These are phyloP conservation scores for Holothuria leucospilota DNA, from an alignment of 53 echinoderm and acorn worm genomes.

Conservation along the genomic window DNA sequence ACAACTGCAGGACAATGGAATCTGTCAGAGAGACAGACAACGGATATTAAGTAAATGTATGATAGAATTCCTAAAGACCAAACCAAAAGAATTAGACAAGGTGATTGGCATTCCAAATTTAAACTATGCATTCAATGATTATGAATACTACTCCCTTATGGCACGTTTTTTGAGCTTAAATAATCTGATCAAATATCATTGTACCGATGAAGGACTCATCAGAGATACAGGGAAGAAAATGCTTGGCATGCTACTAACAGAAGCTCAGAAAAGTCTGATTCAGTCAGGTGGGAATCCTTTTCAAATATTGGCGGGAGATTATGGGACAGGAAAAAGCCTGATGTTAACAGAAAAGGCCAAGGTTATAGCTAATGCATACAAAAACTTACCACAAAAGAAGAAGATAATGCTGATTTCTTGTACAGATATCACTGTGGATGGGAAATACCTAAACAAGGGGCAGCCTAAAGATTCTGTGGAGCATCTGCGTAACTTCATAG, in stretches of 20 bases:
- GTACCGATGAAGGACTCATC: not conserved
- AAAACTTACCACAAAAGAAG: not conserved
- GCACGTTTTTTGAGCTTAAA: not conserved
- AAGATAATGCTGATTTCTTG: conserved; percentile 17
- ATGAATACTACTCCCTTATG: conserved; percentile 7
- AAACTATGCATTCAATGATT: not conserved
- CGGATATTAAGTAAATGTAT: not conserved
- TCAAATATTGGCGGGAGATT: conserved; percentile 16
- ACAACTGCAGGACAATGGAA: not conserved
- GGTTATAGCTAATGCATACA: not conserved
- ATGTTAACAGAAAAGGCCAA: conserved; percentile 9
- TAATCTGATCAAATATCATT: not conserved
- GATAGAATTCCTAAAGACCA: not conserved
- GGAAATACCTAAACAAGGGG: not conserved
- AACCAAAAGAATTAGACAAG: not conserved
- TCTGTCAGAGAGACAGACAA: not conserved
- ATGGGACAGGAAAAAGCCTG: conserved; percentile 39
- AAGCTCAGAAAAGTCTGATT: not conserved
- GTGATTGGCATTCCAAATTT: not conserved
- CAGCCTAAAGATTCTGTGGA: not conserved
- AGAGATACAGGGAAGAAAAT: not conserved
- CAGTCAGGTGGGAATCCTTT: not conserved
- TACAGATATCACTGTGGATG: conserved; percentile 32
- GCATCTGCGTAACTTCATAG: not conserved
- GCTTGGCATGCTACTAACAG: not conserved